phyloP scores from a whole-genome alignment of 2,113 vertebrate species.

The Cyprinodon tularosa region DNA sequence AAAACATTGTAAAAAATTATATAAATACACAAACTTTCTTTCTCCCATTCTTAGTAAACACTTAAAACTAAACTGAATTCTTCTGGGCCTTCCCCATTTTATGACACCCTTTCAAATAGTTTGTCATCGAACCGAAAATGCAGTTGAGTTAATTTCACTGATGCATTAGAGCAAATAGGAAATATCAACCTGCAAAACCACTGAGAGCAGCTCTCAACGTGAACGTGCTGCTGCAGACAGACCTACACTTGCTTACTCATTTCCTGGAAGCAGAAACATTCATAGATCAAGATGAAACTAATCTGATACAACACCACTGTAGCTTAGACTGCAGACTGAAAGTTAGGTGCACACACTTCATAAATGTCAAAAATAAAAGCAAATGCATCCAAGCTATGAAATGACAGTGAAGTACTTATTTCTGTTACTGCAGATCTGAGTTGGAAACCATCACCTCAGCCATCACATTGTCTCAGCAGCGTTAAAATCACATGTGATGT shows the following conservation, averaged over 20 bases:
- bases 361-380: not conserved
- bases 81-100: not conserved
- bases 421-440: not conserved
- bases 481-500: not conserved
- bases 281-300: constrained; percentile 15
- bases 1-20: not conserved
- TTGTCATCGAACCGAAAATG: not conserved
- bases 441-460: not conserved
- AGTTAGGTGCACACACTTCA: not conserved
- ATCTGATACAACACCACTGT: not conserved
- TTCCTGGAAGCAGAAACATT: constrained; percentile 44
- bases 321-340: not conserved
- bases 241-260: constrained; percentile 17
- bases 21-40: not conserved
- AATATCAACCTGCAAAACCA: constrained; percentile 47
- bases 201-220: constrained; percentile 9
- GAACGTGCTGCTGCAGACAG: constrained; percentile 25
- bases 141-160: not conserved
- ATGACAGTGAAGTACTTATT: not conserved
- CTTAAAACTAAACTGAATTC: not conserved
- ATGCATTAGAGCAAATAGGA: constrained; percentile 27
- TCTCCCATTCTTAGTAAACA: not conserved
- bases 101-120: not conserved
- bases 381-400: not conserved
- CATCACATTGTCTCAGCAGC: not conserved